phyloP scores from a whole-genome alignment of 2,888 invertebrate genomes.

The Tridacna gigas region DNA sequence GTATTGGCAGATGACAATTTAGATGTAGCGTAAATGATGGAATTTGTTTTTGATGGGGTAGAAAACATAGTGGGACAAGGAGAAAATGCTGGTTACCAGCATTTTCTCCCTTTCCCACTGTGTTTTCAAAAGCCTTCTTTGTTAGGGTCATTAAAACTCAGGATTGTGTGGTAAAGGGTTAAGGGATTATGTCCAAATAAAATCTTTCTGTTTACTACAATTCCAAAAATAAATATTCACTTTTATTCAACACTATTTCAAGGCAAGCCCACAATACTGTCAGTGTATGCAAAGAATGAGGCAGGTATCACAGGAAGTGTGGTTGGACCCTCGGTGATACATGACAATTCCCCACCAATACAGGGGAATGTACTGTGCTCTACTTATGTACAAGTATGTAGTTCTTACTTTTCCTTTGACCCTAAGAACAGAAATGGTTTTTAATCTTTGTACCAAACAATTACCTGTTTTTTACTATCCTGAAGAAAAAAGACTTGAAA shows the following conservation, averaged over 20 bases:
- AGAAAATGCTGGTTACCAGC: neutral
- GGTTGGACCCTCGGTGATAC: constrained; percentile 29
- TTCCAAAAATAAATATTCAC: too few species aligned
- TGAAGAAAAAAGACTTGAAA: neutral
- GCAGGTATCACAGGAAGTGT: constrained; percentile 36
- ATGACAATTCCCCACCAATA: constrained; percentile 44
- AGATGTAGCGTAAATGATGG: too few species aligned
- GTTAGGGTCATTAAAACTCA: too few species aligned
- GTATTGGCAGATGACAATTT: too few species aligned
- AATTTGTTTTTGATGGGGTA: too few species aligned
- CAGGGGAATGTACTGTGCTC: constrained; percentile 40
- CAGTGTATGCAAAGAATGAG: constrained; percentile 42
- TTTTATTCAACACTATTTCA: neutral
- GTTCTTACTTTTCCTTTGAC: neutral
- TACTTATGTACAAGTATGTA: constrained; percentile 43
- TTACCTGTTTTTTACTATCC: too few species aligned
- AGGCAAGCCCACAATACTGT: constrained; percentile 50
- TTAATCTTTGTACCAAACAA: neutral
- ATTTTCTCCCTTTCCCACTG: neutral
- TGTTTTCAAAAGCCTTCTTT: too few species aligned
- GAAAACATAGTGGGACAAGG: too few species aligned
- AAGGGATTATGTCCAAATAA: too few species aligned
- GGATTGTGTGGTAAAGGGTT: too few species aligned
- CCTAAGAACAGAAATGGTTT: neutral
- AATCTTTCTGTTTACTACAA: too few species aligned